phyloP scores from a whole-genome alignment of 2,113 vertebrate species.

The Myotis lucifugus region DNA sequence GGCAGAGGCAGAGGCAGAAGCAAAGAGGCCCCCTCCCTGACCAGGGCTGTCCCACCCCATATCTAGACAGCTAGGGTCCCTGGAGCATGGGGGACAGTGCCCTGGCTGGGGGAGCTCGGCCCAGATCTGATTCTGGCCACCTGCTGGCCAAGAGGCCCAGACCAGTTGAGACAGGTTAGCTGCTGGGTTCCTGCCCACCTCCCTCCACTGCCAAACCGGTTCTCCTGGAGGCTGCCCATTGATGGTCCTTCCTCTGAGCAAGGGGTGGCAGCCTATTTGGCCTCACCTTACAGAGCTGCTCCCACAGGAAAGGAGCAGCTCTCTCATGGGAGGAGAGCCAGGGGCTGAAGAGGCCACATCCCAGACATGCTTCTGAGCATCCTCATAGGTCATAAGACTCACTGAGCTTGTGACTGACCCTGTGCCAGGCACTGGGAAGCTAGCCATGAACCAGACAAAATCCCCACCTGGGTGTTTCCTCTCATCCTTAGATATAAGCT shows the following conservation, averaged over 20 bases:
- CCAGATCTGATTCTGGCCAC: slow-evolving; percentile 14
- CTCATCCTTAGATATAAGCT: not conserved
- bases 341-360: not conserved
- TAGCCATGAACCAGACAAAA: not conserved
- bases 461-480: not conserved
- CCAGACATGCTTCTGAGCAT: rapidly evolving
- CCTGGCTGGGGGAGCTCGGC: not conserved
- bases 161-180: slow-evolving; percentile 66
- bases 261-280: not conserved
- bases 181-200: slow-evolving; percentile 28
- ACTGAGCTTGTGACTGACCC: rapidly evolving
- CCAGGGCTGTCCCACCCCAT: not conserved
- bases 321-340: rapidly evolving
- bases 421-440: not conserved
- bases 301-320: not conserved
- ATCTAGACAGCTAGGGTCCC: too few species aligned
- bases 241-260: not conserved
- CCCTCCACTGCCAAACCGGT: slow-evolving; percentile 60
- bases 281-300: not conserved
- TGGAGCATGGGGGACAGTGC: not conserved
- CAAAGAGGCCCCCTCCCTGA: not conserved
- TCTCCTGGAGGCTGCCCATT: slow-evolving; percentile 8
- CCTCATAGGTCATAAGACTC: not conserved
- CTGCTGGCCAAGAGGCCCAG: slow-evolving; percentile 2
- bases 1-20: not conserved